Conservation (phyloP, 1,140 invertebrate genomes). For the Conus ventricosus region DNA sequence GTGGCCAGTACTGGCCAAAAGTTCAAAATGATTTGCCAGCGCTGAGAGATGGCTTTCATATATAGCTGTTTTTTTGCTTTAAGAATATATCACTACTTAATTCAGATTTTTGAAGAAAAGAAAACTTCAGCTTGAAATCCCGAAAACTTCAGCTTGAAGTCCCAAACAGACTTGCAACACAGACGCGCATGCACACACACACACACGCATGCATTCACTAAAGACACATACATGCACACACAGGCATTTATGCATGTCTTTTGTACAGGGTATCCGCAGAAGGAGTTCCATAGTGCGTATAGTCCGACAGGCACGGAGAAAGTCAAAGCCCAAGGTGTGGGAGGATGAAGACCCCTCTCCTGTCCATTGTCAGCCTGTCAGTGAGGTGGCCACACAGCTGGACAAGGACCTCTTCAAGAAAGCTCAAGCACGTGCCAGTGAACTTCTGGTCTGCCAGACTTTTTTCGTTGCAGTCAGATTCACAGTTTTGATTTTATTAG, state of each 20-base stretch:
- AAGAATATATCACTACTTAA: too few relatives aligned
- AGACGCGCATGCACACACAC: neutral
- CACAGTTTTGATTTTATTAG: too few relatives aligned
- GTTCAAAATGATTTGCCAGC: too few relatives aligned
- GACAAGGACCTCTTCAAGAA: constrained; percentile 93
- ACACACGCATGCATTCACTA: neutral
- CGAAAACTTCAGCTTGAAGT: too few relatives aligned
- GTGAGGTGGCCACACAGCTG: constrained; percentile 86
- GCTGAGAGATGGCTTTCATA: too few relatives aligned
- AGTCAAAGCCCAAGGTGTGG: neutral
- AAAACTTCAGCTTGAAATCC: too few relatives aligned
- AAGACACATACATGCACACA: neutral
- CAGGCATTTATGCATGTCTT: neutral
- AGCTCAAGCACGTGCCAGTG: constrained; percentile 91
- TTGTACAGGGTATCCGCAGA: neutral
- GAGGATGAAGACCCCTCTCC: neutral
- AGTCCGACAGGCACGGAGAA: neutral
- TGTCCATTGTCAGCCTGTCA: neutral
- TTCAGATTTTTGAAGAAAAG: too few relatives aligned
- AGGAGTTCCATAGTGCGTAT: neutral
- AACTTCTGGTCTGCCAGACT: constrained; percentile 73
- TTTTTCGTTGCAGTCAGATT: too few relatives aligned
- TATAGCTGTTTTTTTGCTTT: too few relatives aligned
- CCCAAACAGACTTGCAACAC: too few relatives aligned
- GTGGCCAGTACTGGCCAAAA: too few relatives aligned